A percentile compares a stretch with the other conserved stretches of the same genome.
phyloP scores from a whole-genome alignment of 2,797 vertebrate genomes.

The Xiphorhynchus erythropygius region DNA sequence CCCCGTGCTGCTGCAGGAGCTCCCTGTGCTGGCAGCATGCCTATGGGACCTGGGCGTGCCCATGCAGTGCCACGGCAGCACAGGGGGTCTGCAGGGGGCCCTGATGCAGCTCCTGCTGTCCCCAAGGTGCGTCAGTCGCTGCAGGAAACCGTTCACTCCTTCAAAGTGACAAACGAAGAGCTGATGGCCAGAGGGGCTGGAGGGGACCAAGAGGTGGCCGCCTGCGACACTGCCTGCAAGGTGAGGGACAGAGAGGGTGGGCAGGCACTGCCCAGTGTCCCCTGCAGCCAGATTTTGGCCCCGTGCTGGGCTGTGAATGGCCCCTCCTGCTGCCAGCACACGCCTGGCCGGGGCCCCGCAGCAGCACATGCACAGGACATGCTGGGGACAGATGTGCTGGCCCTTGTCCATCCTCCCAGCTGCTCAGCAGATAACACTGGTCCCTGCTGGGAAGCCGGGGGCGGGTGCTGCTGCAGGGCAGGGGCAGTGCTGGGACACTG shows the following conservation, averaged over 20 bases:
- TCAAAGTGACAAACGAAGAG: constrained; percentile 91
- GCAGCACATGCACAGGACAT: accelerated
- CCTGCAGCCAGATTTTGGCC: accelerated
- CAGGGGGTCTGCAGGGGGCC: accelerated
- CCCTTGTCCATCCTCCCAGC: background rate
- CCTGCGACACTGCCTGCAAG: constrained; percentile 85
- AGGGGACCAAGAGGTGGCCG: constrained; percentile 68
- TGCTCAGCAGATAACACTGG: background rate
- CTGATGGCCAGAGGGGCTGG: constrained; percentile 66
- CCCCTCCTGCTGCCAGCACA: accelerated
- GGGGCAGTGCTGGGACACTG: accelerated
- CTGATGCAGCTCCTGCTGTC: background rate
- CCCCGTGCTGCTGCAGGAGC: accelerated
- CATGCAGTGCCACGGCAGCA: accelerated
- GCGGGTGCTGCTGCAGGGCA: accelerated
- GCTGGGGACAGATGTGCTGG: background rate
- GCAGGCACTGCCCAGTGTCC: accelerated
- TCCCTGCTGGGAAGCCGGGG: accelerated
- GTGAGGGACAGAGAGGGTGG: constrained; percentile 50
- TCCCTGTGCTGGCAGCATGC: background rate
- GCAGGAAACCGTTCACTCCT: constrained; percentile 89
- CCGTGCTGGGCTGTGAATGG: accelerated
- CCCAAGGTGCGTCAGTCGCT: constrained; percentile 84
- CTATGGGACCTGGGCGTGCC: accelerated
- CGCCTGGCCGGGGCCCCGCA: accelerated